Conservation (phyloP, 2,797 vertebrate species). For the Propithecus perrieri region DNA sequence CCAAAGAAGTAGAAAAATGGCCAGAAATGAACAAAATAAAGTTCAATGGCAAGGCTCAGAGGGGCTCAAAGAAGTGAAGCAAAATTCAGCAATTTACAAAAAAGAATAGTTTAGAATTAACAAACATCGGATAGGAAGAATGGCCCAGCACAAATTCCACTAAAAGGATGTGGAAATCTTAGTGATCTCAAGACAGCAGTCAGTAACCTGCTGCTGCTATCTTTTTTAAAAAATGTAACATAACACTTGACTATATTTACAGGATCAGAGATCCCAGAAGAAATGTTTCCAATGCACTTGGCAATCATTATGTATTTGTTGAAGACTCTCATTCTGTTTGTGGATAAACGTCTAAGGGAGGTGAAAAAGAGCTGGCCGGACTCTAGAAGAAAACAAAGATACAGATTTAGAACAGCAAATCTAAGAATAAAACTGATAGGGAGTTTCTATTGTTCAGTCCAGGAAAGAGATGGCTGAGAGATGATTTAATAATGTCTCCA, state of each 20-base stretch:
- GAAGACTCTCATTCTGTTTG: background rate
- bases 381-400: conserved; percentile 28
- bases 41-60: background rate
- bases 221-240: background rate
- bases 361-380: background rate
- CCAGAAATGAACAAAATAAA: background rate
- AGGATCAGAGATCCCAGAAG: background rate
- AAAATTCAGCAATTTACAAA: background rate
- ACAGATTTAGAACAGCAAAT: background rate
- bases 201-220: background rate
- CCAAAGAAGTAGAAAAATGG: background rate
- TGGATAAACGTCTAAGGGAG: background rate
- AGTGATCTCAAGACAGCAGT: background rate
- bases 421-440: conserved; percentile 20
- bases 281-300: background rate
- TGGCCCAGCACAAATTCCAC: background rate
- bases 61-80: background rate
- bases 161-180: background rate
- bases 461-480: background rate
- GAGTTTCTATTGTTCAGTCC: background rate
- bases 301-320: conserved; percentile 12
- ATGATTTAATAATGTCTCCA: conserved; percentile 28
- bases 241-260: background rate
- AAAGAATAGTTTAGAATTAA: background rate
- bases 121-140: background rate